Base-by-base conservation (phyloP, 2,888 invertebrate species). In the Abrostola tripartita region DNA sequence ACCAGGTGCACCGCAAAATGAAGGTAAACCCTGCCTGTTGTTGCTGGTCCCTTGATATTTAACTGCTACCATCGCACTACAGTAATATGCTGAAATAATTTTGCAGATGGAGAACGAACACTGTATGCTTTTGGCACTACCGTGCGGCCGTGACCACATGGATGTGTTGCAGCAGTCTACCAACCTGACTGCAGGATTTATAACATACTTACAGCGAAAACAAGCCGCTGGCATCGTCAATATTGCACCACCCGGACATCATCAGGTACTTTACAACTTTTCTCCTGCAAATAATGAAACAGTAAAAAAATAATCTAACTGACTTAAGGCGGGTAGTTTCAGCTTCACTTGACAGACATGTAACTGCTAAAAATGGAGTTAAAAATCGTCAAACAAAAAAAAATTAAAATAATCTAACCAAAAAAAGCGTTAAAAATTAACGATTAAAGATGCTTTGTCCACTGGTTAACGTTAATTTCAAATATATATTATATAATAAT, bases 221-320 rank as follows among this genome's bases (percentile, higher is more conserved):
- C 98, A 98, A 95, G 99, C 99, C 68, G 99, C 99, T 79, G 99
- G 99, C 82, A 99, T 99, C 87, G 98, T 99, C 81, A 99, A 99
- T 92, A 98, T 99, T 71, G 97, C 98, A 36, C 97, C 97, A 74
- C 98, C 98, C 61, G 98, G 98, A 76, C 97, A 98, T 81, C 98
- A 98, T 78, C 97, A 97, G 95, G 97, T 72, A 72, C 9, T 47
- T 50, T 57, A 12, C 24, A 24, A 24, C 24, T 24, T 24, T 4
- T 24, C 24, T n/a, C n/a, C n/a, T n/a, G n/a, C n/a, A n/a, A n/a
- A n/a, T n/a, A n/a, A n/a, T n/a, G n/a, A n/a, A n/a, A n/a, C n/a
- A n/a, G n/a, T n/a, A n/a, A n/a, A n/a, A n/a, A n/a, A n/a, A n/a
- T n/a, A n/a, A n/a, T n/a, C n/a, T n/a, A n/a, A n/a, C n/a, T n/a